A percentile compares a stretch with the other conserved stretches of the same genome.
phyloP scores from a whole-genome alignment of 2,888 invertebrate species.

The Sinopyrophorus schimmeli region DNA sequence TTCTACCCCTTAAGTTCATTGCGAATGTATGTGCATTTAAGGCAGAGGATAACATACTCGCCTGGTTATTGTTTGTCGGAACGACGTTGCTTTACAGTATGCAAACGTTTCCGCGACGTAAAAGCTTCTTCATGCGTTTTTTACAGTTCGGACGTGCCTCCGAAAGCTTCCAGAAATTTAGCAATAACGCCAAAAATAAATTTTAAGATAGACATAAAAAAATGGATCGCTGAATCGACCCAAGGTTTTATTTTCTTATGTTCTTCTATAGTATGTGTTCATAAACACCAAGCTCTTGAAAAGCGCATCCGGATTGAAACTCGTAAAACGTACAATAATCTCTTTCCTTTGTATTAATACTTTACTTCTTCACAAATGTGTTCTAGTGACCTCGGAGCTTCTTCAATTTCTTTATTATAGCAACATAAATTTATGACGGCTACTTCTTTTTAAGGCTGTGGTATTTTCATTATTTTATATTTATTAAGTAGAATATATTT shows the following conservation, averaged over 20 bases:
- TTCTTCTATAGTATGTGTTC: constrained; percentile 7
- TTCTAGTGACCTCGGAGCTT: no score
- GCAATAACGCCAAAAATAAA: constrained; percentile 22
- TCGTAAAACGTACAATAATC: constrained; percentile 17
- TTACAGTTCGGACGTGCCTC: constrained; percentile 22
- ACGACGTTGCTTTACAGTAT: constrained; percentile 17
- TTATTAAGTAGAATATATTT: no score
- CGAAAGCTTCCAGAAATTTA: constrained; percentile 18
- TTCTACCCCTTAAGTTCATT: constrained; percentile 21
- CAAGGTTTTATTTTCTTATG: constrained; percentile 14
- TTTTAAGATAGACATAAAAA: constrained; percentile 21
- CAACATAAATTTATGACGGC: no score
- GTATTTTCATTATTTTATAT: no score
- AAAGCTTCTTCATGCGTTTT: constrained; percentile 23
- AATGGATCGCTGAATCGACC: constrained; percentile 14
- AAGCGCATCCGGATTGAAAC: constrained; percentile 11
- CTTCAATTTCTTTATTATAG: no score
- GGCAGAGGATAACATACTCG: constrained; percentile 11
- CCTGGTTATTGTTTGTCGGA: constrained; percentile 17
- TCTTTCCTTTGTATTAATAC: no score
- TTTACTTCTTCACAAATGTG: no score
- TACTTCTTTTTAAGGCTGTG: no score
- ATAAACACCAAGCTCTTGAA: constrained; percentile 8
- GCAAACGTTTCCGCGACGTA: constrained; percentile 19
- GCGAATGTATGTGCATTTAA: constrained; percentile 24